Conservation (phyloP, 2,113 vertebrate genomes). For the Acanthochromis polyacanthus region DNA sequence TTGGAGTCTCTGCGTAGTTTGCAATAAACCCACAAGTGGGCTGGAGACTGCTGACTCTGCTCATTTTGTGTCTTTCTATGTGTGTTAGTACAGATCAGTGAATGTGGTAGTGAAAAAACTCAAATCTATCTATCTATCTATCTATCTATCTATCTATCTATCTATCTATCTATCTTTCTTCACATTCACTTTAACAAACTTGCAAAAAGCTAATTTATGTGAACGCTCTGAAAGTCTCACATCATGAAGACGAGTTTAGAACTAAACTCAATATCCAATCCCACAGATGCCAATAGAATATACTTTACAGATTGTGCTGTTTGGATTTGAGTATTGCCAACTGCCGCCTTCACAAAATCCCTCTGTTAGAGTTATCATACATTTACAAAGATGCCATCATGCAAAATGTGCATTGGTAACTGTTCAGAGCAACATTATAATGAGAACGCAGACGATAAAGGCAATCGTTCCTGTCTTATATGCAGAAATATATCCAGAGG, state of each 20-base stretch:
- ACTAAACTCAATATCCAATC: neutral
- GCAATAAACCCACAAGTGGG: no score
- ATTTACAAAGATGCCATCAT: neutral
- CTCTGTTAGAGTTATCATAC: neutral
- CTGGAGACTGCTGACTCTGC: no score
- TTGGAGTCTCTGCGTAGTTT: no score
- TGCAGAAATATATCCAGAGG: conserved; percentile 3
- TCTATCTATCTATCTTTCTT: no score
- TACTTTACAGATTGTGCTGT: conserved; percentile 9
- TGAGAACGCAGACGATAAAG: conserved; percentile 2
- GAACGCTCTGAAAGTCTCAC: neutral
- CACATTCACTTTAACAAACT: no score
- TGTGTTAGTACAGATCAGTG: no score
- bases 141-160: no score
- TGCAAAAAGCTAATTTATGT: neutral
- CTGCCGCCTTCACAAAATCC: conserved; percentile 1
- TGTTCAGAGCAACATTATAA: neutral
- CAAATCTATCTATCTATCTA: no score
- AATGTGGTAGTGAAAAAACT: no score
- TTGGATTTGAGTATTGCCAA: conserved; percentile 22
- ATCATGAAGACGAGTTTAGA: neutral
- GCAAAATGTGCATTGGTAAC: conserved; percentile 10
- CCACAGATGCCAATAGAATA: neutral
- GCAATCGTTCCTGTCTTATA: neutral
- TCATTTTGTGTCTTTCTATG: no score